Evolutionary conservation across 2,113 vertebrate species (phyloP), one percentile per base, ranked within the genome.

Genomic region (Pristiophorus japonicus): DNA sequence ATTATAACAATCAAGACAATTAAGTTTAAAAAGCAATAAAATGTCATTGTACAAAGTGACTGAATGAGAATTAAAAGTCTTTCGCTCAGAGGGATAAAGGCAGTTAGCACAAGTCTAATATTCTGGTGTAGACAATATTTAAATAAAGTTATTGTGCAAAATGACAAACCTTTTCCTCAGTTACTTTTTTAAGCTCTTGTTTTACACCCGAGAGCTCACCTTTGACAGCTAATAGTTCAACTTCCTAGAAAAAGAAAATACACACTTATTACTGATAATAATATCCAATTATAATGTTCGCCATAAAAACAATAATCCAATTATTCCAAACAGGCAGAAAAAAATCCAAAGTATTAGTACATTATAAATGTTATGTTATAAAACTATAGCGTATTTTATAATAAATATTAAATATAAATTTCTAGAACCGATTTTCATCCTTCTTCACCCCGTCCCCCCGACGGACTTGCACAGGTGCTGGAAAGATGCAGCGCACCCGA

Each of bases 171-270:
- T 97, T 99, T 95, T 98, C 97, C 97, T 97, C 96, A 93, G 90
- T 97, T 97, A 97, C 97, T 95, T 95, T 96, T 96, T 97, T 97
- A 96, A 99, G 97, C 63, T 98, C 96, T 95, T 98, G 97, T 96
- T 97, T 98, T 95, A 98, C 96, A 94, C 96, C 96, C 0, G 96
- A 96, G 96, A 98, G 97, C 96, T 99, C 97, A 4, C 91, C 96
- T 96, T 97, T 98, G 75, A 98, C 96, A 96, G 96, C 97, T 1
- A 96, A 97, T 3, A 99, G 94, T 85, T 98, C 97, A 94, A 95
- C 96, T 96, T 98, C 98, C 99, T 99, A 96, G 96, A 38, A 63
- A 92, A 92, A 91, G 47, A 51, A 87, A 27, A 12, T 24, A 67
- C 65, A 47, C 27, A 87, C 0, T 45, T 42, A 24, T 87, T 92